Conservation (phyloP, 2,797 vertebrate genomes). For the Cossypha dichroa region DNA sequence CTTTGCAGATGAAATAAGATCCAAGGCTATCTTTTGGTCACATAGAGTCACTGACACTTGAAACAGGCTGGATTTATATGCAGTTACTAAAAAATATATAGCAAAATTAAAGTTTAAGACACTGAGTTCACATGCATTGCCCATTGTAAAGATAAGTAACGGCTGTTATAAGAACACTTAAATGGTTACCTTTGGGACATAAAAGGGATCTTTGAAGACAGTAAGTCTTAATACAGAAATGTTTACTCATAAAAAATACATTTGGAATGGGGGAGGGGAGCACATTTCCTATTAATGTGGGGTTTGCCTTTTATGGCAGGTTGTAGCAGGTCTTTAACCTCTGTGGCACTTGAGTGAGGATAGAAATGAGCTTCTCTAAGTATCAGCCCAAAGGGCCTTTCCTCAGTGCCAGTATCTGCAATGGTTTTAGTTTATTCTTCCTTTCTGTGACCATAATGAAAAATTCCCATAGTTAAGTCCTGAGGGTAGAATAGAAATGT, state of each 20-base stretch:
- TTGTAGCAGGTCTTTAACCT: slow-evolving; percentile 44
- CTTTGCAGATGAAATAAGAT: slow-evolving; percentile 37
- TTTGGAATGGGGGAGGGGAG: slow-evolving; percentile 41
- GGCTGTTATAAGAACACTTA: slow-evolving; percentile 74
- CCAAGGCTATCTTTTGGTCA: slow-evolving; percentile 17
- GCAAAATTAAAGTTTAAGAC: slow-evolving; percentile 64
- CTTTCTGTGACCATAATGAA: not conserved
- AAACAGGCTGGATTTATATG: slow-evolving; percentile 69
- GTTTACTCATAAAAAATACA: slow-evolving; percentile 77
- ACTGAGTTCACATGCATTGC: slow-evolving; percentile 30
- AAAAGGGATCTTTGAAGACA: slow-evolving; percentile 74
- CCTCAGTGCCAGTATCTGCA: not conserved
- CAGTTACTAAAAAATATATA: slow-evolving; percentile 75
- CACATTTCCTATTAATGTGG: slow-evolving; percentile 63
- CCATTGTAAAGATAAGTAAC: slow-evolving; percentile 78
- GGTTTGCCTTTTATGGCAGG: slow-evolving; percentile 64
- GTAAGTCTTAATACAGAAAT: slow-evolving; percentile 77
- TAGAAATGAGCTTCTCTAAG: slow-evolving; percentile 54
- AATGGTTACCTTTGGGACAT: slow-evolving; percentile 78
- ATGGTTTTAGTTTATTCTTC: not conserved
- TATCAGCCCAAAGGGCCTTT: slow-evolving; percentile 42
- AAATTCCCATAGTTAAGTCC: not conserved
- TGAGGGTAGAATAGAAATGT: not conserved
- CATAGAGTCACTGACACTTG: slow-evolving; percentile 33
- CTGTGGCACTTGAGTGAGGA: slow-evolving; percentile 37